Conservation (phyloP, 2,888 invertebrate genomes). For the Neoitamus cyanurus region DNA sequence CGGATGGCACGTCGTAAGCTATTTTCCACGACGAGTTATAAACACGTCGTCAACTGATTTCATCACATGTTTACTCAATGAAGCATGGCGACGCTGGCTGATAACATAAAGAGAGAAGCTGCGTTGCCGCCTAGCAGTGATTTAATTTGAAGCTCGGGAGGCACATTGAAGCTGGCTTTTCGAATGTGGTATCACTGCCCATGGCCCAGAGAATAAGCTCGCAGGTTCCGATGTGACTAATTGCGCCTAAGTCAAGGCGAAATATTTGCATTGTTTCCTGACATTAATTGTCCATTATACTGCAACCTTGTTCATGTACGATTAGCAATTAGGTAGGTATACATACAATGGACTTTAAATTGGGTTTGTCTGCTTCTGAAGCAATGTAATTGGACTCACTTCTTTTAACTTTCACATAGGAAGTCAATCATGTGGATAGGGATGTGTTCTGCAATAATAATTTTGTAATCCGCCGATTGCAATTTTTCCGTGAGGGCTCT, state of each 20-base stretch:
- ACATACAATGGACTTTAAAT: background rate
- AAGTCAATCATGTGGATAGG: background rate
- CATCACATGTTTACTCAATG: constrained; percentile 15
- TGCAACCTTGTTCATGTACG: background rate
- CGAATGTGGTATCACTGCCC: background rate
- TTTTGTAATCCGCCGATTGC: too few relatives aligned
- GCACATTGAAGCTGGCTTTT: background rate
- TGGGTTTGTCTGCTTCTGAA: background rate
- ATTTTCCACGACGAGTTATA: background rate
- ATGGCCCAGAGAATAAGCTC: background rate
- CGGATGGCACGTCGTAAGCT: background rate
- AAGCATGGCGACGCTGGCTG: background rate
- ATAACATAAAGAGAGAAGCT: background rate
- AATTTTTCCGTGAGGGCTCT: too few relatives aligned
- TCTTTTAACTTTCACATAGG: background rate
- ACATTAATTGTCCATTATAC: background rate
- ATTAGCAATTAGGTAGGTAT: background rate
- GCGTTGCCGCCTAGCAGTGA: background rate
- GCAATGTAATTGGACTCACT: background rate
- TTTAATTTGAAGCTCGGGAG: background rate
- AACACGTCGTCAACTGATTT: background rate
- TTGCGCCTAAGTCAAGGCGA: background rate
- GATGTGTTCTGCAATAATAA: background rate
- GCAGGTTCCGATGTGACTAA: background rate
- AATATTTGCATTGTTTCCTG: constrained; percentile 10